Base-by-base conservation (phyloP, 2,797 vertebrate genomes). In the Urosaurus nigricauda region DNA sequence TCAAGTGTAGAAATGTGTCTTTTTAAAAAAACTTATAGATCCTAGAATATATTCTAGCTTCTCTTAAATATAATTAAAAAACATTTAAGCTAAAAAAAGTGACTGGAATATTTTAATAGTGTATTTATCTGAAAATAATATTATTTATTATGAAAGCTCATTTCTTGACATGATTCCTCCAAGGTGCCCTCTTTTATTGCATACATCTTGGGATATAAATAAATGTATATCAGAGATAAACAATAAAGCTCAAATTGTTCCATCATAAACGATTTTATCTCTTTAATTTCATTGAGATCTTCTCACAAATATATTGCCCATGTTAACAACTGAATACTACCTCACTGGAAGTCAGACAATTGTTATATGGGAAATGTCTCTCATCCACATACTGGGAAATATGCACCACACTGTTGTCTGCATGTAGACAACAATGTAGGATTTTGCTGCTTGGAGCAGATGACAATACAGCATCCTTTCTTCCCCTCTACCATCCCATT, bases 11-110 rank as follows among this genome's bases (percentile, higher is more conserved):
- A 86, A 17, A 26, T 14, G 32, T 65, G 58, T 32, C 32, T 43
- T 86, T 91, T 84, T 75, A 86, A 90, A n/a, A n/a, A n/a, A n/a
- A 21, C 26, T 56, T 83, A 1, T 2, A 16, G 6, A 7, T 58
- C 32, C 73, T 90, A 93, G 40, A 86, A 86, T 86, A 0, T 0
- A 0, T 43, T 85, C 81, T 21, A 0, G 9, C 70, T 88, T 43
- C 73, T 35, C 4, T 11, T 32, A 40, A 73, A 3, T 58, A 0
- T 56, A 2, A 0, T 2, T 63, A 79, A 84, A 9, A 29, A 77
- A 5, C 3, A 78, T 58, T n/a, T 85, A 85, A 35, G 29, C 19
- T 21, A 86, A 68, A 65, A 47, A 43, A 53, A 87, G 17, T 26
- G 47, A 29, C 58, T 87, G 83, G 2, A 81, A 63, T 53, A 0